Evolutionary conservation across 1,140 invertebrate genomes (phyloP).

Genomic region (Aleiodes sp.): DNA sequence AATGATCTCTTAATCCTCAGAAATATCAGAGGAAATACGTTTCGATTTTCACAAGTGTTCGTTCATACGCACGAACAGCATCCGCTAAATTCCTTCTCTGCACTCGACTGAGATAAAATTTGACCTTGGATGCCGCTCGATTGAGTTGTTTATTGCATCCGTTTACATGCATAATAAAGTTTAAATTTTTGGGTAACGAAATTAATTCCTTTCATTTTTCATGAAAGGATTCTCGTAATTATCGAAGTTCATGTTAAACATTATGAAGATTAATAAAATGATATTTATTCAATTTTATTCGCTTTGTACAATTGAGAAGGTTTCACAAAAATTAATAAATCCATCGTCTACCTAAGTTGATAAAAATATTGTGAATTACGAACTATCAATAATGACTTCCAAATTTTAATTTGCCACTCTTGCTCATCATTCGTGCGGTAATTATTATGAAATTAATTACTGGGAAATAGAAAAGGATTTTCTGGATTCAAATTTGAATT

Average conservation of each 20-base stretch:
- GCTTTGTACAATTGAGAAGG: no score
- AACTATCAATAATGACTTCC: no score
- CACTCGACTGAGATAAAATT: slow-evolving; percentile 17
- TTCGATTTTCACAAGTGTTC: not conserved
- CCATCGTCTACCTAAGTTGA: no score
- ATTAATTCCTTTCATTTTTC: no score
- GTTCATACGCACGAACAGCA: not conserved
- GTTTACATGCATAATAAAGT: not conserved
- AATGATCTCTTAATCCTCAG: not conserved
- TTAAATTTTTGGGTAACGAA: not conserved
- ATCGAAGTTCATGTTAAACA: no score
- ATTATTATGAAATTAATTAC: slow-evolving; percentile 22
- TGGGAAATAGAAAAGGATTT: slow-evolving; percentile 29
- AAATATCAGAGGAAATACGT: not conserved
- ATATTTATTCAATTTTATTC: no score
- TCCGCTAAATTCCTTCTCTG: not conserved
- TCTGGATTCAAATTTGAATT: slow-evolving; percentile 17
- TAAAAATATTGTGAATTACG: no score
- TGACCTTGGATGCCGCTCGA: not conserved
- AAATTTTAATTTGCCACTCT: no score
- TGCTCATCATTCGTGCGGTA: no score
- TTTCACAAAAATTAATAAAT: no score
- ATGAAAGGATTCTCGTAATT: no score
- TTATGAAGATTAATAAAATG: no score
- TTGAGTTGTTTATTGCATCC: not conserved